Evolutionary conservation across 2,113 vertebrate species (phyloP).

Genomic region (Tupaia chinensis): DNA sequence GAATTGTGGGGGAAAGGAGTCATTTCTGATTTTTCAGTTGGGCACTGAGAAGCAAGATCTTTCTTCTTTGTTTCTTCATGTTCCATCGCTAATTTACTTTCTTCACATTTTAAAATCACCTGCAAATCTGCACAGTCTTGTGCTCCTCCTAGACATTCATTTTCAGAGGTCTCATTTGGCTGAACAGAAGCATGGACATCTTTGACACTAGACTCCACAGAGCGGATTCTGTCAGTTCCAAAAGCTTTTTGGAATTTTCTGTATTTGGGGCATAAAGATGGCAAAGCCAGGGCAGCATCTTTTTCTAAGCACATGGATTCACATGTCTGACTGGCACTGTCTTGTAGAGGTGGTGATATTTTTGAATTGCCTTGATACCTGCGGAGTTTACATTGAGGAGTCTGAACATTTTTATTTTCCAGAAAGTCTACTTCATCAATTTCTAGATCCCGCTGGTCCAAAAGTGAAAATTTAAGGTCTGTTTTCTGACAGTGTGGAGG

Average conservation of each 20-base stretch:
- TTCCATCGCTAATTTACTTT: slow-evolving; percentile 80
- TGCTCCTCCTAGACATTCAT: slow-evolving; percentile 78
- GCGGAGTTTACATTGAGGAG: slow-evolving; percentile 76
- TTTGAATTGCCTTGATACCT: slow-evolving; percentile 83
- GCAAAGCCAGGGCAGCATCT: slow-evolving; percentile 75
- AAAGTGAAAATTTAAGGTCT: slow-evolving; percentile 66
- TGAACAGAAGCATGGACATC: slow-evolving; percentile 85
- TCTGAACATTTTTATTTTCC: slow-evolving; percentile 80
- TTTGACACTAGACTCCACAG: slow-evolving; percentile 88
- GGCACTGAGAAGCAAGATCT: slow-evolving; percentile 73
- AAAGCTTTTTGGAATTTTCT: slow-evolving; percentile 90
- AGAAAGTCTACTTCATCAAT: slow-evolving; percentile 82
- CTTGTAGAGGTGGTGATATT: slow-evolving; percentile 67
- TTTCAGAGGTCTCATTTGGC: slow-evolving; percentile 84
- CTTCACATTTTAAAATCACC: slow-evolving; percentile 84
- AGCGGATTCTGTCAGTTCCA: slow-evolving; percentile 89
- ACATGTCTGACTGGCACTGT: slow-evolving; percentile 81
- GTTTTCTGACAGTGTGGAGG: slow-evolving; percentile 86
- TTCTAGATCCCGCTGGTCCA: slow-evolving; percentile 80
- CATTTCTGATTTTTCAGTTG: slow-evolving; percentile 75
- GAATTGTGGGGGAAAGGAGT: slow-evolving; percentile 73
- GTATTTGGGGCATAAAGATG: slow-evolving; percentile 90
- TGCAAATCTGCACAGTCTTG: slow-evolving; percentile 84
- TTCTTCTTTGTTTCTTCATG: slow-evolving; percentile 66
- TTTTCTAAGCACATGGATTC: slow-evolving; percentile 83